These are phyloP conservation scores for Cydia strobilella DNA, from an alignment of 1,140 invertebrate species.

Conservation along the genomic window DNA sequence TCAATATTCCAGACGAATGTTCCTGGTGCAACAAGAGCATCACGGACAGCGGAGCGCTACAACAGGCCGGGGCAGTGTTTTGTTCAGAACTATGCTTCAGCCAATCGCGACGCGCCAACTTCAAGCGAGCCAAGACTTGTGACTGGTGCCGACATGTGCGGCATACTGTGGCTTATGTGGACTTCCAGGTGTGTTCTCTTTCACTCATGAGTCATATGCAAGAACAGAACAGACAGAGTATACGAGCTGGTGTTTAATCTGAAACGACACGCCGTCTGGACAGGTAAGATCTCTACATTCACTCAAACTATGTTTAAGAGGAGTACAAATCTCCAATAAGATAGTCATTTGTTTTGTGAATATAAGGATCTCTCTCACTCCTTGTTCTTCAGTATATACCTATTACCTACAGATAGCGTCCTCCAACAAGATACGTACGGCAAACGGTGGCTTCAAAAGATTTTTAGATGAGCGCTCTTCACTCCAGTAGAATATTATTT, in stretches of 20 bases:
- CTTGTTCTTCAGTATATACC: no score
- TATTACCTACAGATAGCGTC: no score
- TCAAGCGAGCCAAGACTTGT: slow-evolving; percentile 95
- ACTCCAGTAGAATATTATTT: no score
- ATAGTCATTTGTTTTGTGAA: no score
- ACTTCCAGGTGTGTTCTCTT: slow-evolving; percentile 81
- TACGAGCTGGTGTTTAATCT: slow-evolving; percentile 79
- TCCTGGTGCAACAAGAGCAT: slow-evolving; percentile 82
- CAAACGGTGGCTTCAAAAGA: no score
- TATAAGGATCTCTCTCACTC: no score
- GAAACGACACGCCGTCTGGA: no score
- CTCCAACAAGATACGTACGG: no score
- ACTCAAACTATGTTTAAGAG: background rate
- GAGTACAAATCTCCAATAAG: no score
- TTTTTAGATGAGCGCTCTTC: no score
- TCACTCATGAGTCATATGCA: background rate
- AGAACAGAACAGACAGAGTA: background rate
- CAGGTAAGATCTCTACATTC: slow-evolving; percentile 51
- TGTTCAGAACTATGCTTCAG: slow-evolving; percentile 95
- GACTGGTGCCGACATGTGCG: slow-evolving; percentile 95
- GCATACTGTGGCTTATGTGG: slow-evolving; percentile 95
- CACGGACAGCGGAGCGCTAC: slow-evolving; percentile 79
- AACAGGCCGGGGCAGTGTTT: slow-evolving; percentile 83
- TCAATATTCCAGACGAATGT: slow-evolving; percentile 75
- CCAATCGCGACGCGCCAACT: slow-evolving; percentile 91